Percentiles rank a stretch among this genome's conserved stretches.
phyloP scores from a whole-genome alignment of 2,113 vertebrate species.

The Percopsis transmontana region DNA sequence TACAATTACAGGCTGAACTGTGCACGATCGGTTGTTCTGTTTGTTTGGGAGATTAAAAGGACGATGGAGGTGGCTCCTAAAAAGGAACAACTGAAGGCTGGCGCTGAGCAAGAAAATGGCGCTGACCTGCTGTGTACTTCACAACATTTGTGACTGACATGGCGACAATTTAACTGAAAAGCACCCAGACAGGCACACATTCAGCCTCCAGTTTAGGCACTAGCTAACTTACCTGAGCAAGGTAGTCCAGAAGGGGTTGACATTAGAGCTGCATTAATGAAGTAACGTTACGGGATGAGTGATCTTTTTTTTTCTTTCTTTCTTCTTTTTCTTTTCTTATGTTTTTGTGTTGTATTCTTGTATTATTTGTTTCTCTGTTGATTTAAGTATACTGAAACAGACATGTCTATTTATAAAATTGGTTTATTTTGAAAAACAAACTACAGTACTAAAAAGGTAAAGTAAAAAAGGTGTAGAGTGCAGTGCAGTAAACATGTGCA shows the following conservation, averaged over 20 bases:
- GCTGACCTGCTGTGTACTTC: conserved; percentile 1
- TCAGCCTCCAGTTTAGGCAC: not conserved
- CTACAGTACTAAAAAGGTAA: too few relatives aligned
- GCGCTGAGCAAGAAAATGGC: conserved; percentile 7
- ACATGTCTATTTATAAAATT: too few relatives aligned
- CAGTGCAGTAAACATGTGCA: not conserved
- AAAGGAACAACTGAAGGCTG: conserved; percentile 4
- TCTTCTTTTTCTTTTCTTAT: not conserved
- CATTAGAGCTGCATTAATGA: not conserved
- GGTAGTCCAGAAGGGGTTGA: not conserved
- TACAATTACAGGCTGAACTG: conserved; percentile 5
- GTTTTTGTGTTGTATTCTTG: not conserved
- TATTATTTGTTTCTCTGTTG: not conserved
- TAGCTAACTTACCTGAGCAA: not conserved
- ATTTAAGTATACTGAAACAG: too few relatives aligned
- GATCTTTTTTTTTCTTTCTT: not conserved
- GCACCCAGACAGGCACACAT: not conserved
- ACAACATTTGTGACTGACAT: conserved; percentile 20
- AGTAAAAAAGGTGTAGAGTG: too few relatives aligned
- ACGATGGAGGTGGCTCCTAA: conserved; percentile 9
- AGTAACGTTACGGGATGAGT: not conserved
- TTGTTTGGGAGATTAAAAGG: conserved; percentile 4
- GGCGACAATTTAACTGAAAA: not conserved
- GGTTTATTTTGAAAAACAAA: too few relatives aligned
- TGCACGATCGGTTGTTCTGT: not conserved